Evolutionary conservation across 2,797 vertebrate genomes (phyloP).

Genomic region (Poecile montanus): DNA sequence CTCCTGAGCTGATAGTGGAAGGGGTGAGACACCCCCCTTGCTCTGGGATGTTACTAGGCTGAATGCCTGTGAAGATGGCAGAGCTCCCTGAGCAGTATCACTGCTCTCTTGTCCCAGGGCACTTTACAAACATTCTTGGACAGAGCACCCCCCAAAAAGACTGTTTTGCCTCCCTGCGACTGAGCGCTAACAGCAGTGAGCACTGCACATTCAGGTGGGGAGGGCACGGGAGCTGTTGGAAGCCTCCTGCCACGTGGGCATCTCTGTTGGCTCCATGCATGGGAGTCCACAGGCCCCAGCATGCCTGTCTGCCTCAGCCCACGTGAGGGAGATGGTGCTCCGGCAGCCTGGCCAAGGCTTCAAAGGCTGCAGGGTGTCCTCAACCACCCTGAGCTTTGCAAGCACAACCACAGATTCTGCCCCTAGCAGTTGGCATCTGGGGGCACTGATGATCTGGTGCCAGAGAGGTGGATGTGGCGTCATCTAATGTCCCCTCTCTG

Average conservation of each 20-base stretch:
- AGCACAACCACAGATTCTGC: neutral
- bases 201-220: fast-evolving
- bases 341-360: neutral
- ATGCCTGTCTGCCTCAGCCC: neutral
- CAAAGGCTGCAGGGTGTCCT: neutral
- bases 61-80: neutral
- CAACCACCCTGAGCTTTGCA: neutral
- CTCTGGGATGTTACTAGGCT: neutral
- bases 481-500: neutral
- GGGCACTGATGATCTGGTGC: neutral
- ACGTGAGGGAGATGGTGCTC: neutral
- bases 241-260: neutral
- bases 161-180: fast-evolving
- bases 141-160: neutral
- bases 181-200: neutral
- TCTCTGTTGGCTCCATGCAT: fast-evolving
- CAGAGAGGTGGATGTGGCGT: neutral
- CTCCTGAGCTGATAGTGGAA: neutral
- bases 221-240: neutral
- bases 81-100: neutral
- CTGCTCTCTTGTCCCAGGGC: neutral
- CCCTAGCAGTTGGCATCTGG: fast-evolving
- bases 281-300: neutral
- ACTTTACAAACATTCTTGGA: neutral
- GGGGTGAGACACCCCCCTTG: neutral